phyloP scores from a whole-genome alignment of 2,888 invertebrate genomes.

The Tigriopus californicus region DNA sequence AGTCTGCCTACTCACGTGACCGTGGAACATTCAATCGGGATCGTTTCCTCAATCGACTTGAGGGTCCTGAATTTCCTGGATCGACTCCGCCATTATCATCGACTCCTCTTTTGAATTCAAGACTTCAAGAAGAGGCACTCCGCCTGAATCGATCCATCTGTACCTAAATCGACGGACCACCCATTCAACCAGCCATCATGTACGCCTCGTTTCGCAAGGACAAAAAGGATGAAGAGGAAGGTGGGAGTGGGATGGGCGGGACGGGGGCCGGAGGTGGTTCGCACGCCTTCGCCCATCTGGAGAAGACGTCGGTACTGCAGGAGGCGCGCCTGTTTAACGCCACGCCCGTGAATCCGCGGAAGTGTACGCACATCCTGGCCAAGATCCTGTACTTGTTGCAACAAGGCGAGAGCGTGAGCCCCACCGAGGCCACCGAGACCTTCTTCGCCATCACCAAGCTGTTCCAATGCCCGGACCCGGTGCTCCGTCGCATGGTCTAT shows the following conservation, averaged over 20 bases:
- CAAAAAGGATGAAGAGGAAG: constrained; percentile 15
- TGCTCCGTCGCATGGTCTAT: constrained; percentile 84
- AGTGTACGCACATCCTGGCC: constrained; percentile 86
- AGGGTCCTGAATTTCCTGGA: too few species aligned
- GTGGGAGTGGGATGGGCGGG: constrained; percentile 21
- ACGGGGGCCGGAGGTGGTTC: constrained; percentile 38
- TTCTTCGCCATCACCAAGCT: constrained; percentile 99
- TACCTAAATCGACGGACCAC: too few species aligned
- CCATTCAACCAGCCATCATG: too few species aligned
- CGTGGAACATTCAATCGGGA: too few species aligned
- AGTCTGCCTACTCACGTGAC: too few species aligned
- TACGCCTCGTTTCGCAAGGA: background rate
- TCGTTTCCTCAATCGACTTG: too few species aligned
- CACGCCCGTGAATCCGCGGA: constrained; percentile 86
- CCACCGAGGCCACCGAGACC: constrained; percentile 90
- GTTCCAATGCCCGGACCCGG: constrained; percentile 83
- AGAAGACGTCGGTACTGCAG: constrained; percentile 90
- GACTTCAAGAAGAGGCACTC: too few species aligned
- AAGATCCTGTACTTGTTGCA: constrained; percentile 89
- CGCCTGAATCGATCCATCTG: too few species aligned
- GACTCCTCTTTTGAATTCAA: too few species aligned
- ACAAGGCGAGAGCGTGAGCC: constrained; percentile 75
- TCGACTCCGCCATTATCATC: too few species aligned
- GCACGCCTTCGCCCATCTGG: constrained; percentile 77
- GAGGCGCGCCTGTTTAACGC: constrained; percentile 96